These are phyloP conservation scores for Notiomystis cincta DNA, from an alignment of 2,113 vertebrate genomes.

Conservation along the genomic window DNA sequence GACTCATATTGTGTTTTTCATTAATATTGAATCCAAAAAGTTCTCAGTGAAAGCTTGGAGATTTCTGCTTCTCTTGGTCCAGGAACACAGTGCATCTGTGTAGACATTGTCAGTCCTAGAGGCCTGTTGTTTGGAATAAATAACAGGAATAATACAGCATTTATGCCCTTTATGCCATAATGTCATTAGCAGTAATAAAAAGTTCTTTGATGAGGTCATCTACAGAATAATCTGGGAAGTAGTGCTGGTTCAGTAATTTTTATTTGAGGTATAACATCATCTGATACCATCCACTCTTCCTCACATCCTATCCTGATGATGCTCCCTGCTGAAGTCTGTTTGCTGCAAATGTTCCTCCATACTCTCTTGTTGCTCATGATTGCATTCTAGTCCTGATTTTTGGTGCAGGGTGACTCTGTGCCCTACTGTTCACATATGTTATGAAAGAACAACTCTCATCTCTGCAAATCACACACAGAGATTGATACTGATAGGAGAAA, in stretches of 20 bases:
- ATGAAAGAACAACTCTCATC: background rate
- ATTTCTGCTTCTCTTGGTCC: background rate
- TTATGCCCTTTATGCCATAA: background rate
- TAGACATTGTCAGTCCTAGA: background rate
- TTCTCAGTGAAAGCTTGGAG: background rate
- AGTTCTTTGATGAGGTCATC: background rate
- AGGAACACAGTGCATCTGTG: background rate
- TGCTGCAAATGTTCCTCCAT: background rate
- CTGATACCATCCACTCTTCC: background rate
- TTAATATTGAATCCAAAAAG: slow-evolving; percentile 33
- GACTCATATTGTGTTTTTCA: background rate
- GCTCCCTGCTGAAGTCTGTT: background rate
- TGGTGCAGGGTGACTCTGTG: background rate
- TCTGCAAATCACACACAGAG: background rate
- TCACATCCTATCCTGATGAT: background rate
- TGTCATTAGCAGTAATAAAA: background rate
- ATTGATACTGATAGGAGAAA: background rate
- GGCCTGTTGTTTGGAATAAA: background rate
- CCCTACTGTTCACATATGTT: background rate
- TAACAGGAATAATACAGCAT: background rate
- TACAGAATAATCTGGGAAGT: background rate
- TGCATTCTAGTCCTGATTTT: background rate
- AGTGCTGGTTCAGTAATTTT: background rate
- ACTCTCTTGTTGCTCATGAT: background rate
- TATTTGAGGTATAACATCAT: background rate